phyloP scores from a whole-genome alignment of 2,888 invertebrate genomes.

The Sympetrum striolatum region DNA sequence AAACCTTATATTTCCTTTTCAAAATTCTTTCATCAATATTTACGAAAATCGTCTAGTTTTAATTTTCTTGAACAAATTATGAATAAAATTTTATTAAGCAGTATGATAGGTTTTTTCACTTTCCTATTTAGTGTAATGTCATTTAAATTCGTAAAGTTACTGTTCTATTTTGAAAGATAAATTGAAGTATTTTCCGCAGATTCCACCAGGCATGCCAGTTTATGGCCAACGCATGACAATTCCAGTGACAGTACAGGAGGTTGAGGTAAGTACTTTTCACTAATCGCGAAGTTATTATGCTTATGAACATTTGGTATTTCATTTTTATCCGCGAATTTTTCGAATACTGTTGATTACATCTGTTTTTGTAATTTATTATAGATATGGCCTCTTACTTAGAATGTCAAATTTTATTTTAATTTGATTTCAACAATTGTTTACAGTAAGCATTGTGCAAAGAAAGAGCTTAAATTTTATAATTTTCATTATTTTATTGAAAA shows the following conservation, averaged over 20 bases:
- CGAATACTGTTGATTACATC: too few species aligned
- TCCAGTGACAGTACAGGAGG: conserved; percentile 35
- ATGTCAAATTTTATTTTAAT: too few species aligned
- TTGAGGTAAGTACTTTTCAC: background rate
- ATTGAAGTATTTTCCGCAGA: background rate
- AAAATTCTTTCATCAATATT: background rate
- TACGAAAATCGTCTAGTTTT: background rate
- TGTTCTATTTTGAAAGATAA: background rate
- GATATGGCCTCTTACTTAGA: too few species aligned
- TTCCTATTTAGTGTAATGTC: background rate
- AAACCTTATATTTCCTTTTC: too few species aligned
- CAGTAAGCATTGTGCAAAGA: too few species aligned
- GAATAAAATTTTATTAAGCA: background rate
- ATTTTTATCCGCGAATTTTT: too few species aligned
- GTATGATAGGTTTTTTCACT: background rate
- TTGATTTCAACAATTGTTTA: too few species aligned
- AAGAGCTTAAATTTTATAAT: too few species aligned
- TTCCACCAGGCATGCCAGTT: conserved; percentile 2
- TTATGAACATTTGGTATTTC: too few species aligned
- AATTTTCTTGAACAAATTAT: background rate
- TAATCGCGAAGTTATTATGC: background rate
- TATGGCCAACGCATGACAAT: conserved; percentile 35
- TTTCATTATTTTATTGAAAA: too few species aligned
- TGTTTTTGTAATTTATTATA: too few species aligned
- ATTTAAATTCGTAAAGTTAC: background rate